Percentiles rank a stretch among this genome's conserved stretches.
These are phyloP conservation scores for Pangasianodon hypophthalmus DNA, from an alignment of 2,113 vertebrate species.

Conservation along the genomic window DNA sequence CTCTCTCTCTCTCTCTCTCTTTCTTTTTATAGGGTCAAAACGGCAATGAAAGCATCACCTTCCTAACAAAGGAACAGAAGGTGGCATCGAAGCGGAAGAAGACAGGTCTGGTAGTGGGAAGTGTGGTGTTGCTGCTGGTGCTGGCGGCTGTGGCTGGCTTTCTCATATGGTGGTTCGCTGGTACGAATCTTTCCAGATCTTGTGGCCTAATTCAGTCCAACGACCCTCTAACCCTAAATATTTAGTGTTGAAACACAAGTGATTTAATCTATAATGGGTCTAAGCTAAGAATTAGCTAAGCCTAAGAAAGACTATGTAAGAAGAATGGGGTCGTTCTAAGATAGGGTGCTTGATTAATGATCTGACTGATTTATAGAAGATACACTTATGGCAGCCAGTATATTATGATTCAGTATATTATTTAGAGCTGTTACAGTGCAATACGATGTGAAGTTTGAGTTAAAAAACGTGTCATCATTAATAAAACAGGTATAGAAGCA, in stretches of 20 bases:
- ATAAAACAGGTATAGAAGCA: too few relatives aligned
- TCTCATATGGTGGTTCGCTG: slow-evolving; percentile 73
- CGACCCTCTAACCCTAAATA: neutral
- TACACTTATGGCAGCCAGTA: too few relatives aligned
- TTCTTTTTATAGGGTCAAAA: slow-evolving; percentile 55
- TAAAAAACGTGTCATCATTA: too few relatives aligned
- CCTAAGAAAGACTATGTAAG: neutral
- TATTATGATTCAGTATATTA: too few relatives aligned
- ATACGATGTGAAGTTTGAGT: too few relatives aligned
- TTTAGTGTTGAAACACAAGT: neutral
- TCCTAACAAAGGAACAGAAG: slow-evolving; percentile 65
- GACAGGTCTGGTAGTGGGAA: slow-evolving; percentile 56
- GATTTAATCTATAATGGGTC: neutral
- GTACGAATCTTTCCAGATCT: slow-evolving; percentile 57
- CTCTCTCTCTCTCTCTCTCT: neutral
- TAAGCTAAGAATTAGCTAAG: neutral
- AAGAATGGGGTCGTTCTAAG: too few relatives aligned
- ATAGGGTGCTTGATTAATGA: too few relatives aligned
- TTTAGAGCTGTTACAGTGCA: too few relatives aligned
- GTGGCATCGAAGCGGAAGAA: slow-evolving; percentile 47
- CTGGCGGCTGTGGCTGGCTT: slow-evolving; percentile 63
- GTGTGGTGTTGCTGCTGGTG: slow-evolving; percentile 60
- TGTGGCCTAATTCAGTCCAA: neutral
- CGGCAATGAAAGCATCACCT: slow-evolving; percentile 63
- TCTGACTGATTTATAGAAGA: too few relatives aligned